Evolutionary conservation across 2,797 vertebrate species (phyloP), one percentile per base, ranked within the genome.

Genomic region (Pipistrellus pygmaeus): DNA sequence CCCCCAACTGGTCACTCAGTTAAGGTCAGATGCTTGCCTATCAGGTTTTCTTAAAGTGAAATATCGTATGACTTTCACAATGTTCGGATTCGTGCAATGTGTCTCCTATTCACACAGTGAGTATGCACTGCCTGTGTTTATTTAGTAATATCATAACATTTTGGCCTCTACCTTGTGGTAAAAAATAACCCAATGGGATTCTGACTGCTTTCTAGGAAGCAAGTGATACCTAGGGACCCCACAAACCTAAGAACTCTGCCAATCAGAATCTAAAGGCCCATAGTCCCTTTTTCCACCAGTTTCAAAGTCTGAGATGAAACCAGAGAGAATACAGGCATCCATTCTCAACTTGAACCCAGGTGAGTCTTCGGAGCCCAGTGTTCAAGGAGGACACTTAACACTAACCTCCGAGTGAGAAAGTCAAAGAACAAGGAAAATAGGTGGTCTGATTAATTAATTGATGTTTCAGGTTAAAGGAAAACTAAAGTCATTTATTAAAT

Each of bases 281-380:
- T 8, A 60, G 21, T 1, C 41, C 5, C 35, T 35, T 46, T 17
- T 21, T 18, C 72, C 32, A 17, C 8, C 11, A 41, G 3, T 80
- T 7, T 23, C 27, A 84, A 32, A 51, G 20, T 17, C 77, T 46
- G 30, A 66, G 35, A 72, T 53, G 17, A 76, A 93, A 55, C 1
- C 13, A 8, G 18, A 48, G 21, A 48, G 5, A 25, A 44, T 6
- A 44, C 1, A 6, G 30, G 9, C 7, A 1, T 69, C 17, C 46
- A 41, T 73, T 53, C 83, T 77, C 88, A 88, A 23, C 75, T 8
- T 83, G 35, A 92, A 92, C 6, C 27, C 84, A 73, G 73, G 62
- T 77, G 32, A 75, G 18, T 53, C 48, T 85, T 48, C 57, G 66
- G 55, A 64, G 48, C 27, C 53, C 68, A 20, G 32, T 25, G 46